Base-by-base conservation (phyloP, 2,113 vertebrate species). In the Anolis carolinensis region DNA sequence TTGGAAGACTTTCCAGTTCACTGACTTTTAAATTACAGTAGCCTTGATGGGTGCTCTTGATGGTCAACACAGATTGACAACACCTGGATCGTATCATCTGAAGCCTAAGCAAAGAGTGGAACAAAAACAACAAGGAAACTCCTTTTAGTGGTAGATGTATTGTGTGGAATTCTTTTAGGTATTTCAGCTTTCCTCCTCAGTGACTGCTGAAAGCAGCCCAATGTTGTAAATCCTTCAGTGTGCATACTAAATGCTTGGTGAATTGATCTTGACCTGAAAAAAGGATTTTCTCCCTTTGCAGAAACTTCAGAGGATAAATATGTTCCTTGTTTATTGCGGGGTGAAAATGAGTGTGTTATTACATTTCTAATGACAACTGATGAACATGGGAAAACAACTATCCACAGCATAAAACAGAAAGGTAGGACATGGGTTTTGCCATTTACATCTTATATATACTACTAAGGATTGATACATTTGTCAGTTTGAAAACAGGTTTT, bases 291-390 rank as follows among this genome's bases (percentile, higher is more conserved):
- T 87, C 92, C 89, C 86, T 87, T 91, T 95, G 88, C 95, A 99
- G 99, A 97, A 94, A 96, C 97, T 94, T 96, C 96, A 89, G 97
- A 97, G 93, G 96, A 95, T 87, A 95, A 95, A 93, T 97, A 97
- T 83, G 94, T 97, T 94, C 89, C 93, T 86, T 99, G 99, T 95
- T 95, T 94, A 76, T 92, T 99, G 90, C 97, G 96, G 95, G 97
- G 93, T 50, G 97, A 98, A 94, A 97, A 97, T 48, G 97, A 98
- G 94, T 99, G 98, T 92, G 93, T 97, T 94, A 96, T 97, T 91
- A 98, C 98, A 75, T 99, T 99, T 96, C 93, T 93, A 44, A 95
- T 98, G 92, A 90, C 96, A 73, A 92, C 91, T 86, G 95, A 97
- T 91, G 97, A 98, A 71, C 95, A 96, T 10, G 97, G 97, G 83